These are phyloP conservation scores for Callionymus lyra DNA, from an alignment of 2,113 vertebrate species.

Conservation along the genomic window DNA sequence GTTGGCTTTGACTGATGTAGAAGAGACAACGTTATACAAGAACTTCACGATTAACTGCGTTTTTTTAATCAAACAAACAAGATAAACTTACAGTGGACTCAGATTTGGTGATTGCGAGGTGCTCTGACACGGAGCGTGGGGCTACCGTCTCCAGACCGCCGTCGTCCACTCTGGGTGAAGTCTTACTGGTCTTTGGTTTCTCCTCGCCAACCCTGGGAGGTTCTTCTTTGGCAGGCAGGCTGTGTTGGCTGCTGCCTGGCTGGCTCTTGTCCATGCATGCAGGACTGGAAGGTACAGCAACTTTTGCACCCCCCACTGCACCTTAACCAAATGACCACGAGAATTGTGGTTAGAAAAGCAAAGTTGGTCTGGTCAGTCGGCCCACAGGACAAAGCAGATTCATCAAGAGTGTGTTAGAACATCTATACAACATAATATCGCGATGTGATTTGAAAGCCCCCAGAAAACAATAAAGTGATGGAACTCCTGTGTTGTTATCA, in stretches of 20 bases:
- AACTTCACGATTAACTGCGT: background rate
- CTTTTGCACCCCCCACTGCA: slow-evolving; percentile 99
- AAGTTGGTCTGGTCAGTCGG: background rate
- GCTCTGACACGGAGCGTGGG: slow-evolving; percentile 74
- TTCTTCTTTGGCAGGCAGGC: slow-evolving; percentile 83
- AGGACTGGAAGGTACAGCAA: slow-evolving; percentile 89
- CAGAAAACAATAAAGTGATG: too few species aligned
- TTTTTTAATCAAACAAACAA: background rate
- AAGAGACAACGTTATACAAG: background rate
- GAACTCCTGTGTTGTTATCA: too few species aligned
- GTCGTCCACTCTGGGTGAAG: slow-evolving; percentile 67
- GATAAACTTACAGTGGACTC: slow-evolving; percentile 72
- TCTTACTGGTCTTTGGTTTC: slow-evolving; percentile 75
- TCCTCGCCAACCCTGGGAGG: slow-evolving; percentile 80
- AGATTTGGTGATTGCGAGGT: slow-evolving; percentile 75
- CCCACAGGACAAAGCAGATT: too few species aligned
- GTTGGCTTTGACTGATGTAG: slow-evolving; percentile 84
- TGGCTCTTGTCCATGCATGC: slow-evolving; percentile 82
- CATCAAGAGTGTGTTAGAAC: too few species aligned
- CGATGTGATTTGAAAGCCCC: too few species aligned
- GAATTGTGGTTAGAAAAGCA: slow-evolving; percentile 84
- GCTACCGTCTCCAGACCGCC: slow-evolving; percentile 73
- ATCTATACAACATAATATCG: too few species aligned
- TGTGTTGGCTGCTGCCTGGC: slow-evolving; percentile 83
- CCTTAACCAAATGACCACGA: slow-evolving; percentile 91